Evolutionary conservation across 2,888 invertebrate species (phyloP), one percentile per base, ranked within the genome.

Genomic region (Drosophila acutilabella): DNA sequence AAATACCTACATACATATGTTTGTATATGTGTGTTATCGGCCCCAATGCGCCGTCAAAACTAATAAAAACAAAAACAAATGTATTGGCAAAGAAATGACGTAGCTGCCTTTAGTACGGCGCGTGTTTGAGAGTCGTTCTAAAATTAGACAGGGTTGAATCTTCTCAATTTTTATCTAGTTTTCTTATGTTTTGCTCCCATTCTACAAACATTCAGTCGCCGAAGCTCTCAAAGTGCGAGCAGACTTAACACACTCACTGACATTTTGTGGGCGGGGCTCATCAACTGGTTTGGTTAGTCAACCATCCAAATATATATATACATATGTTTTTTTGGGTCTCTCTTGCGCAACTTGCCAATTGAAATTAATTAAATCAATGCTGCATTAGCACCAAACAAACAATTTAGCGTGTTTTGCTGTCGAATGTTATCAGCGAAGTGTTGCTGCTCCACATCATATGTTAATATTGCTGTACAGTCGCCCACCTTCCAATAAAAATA

Each of bases 111-210:
- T 67, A 30, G 53, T 14, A 5, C 61, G 16, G 67, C 72, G 69
- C 53, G 78, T 78, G 81, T 64, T 50, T 41, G 38, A 14, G 50
- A 67, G 62, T 64, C 51, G 54, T 45, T 48, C 80, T 82, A 84
- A 76, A 81, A 70, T 81, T 83, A 83, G 84, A 69, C 48, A 53
- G 38, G 44, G 26, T 26, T 36, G 40, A 60, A 53, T 41, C 61
- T 54, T 30, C 20, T 30, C 40, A 38, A 26, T 47, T 56, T 30
- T 47, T 56, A 56, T 14, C 38, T 8, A 41, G 14, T 33, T 10
- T 48, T 41, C 18, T 33, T 36, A 11, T 41, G 20, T 40, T 53
- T 8, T 53, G 30, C 14, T 38, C n/a, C 13, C 16, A 4, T 38
- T 41, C 23, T 40, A 26, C 14, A 65, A 48, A 42, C 45, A 36